Evolutionary conservation across 2,888 invertebrate genomes (phyloP), one percentile per base, ranked within the genome.

Genomic region (Eilema depressum): DNA sequence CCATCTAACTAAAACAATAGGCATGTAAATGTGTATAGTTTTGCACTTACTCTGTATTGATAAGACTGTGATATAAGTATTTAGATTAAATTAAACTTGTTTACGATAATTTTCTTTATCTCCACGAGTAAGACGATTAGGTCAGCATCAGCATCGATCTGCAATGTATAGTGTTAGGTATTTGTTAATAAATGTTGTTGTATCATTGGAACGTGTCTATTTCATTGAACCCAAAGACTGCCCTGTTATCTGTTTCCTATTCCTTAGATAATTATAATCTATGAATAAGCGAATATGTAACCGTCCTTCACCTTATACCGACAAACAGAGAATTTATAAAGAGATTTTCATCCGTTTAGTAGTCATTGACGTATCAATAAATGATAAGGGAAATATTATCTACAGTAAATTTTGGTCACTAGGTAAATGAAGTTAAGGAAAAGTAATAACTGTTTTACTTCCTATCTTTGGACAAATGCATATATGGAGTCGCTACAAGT

Each of bases 51-150:
- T 71, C 68, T 73, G 77, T 80, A 82, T 81, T 80, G 74, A 78
- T 78, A 71, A 73, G 68, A 33, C 80, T 81, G 81, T 81, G 81
- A 81, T 81, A 81, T 66, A 41, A 41, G 17, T 41, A 72, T 71
- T 66, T 73, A 81, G 75, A 74, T 63, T 74, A 66, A 56, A 66
- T 69, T 63, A 26, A 63, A 25, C 41, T 56, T 81, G 78, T 78
- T 80, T 75, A 75, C 71, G 25, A 66, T 71, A 0, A 23, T 68
- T 60, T 71, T 68, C 37, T 66, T 33, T n/a, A 53, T 53, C n/a
- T 53, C 8, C 20, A 47, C 47, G 47, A 5, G 5, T 3, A n/a
- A n/a, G n/a, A n/a, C 10, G 53, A 41, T 53, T 53, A 53, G n/a
- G 53, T n/a, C 53, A 47, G 47, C 20, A 47, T 14, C n/a, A 20